Percentiles rank a stretch among this genome's conserved stretches.
Conservation (phyloP, 2,888 invertebrate genomes). For the Notodonta dromedarius region DNA sequence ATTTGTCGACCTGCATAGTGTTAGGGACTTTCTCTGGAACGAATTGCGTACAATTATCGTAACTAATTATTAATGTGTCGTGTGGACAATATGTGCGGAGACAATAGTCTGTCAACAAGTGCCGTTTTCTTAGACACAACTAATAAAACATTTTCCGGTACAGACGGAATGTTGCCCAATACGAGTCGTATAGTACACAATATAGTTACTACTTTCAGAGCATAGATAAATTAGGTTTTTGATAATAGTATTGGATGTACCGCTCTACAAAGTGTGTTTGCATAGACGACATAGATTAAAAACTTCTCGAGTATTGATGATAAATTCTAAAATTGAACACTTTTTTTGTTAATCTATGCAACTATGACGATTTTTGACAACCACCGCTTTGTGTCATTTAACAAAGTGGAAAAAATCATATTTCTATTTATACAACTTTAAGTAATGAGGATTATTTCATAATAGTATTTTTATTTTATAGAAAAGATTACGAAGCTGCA, state of each 20-base stretch:
- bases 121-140: conserved; percentile 21
- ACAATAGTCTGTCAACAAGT: conserved; percentile 39
- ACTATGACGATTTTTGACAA: not conserved
- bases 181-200: not conserved
- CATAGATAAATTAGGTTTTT: too few species aligned
- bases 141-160: conserved; percentile 22
- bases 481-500: conserved; percentile 19
- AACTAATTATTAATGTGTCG: conserved; percentile 68
- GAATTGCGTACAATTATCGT: conserved; percentile 63
- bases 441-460: conserved; percentile 19
- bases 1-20: conserved; percentile 44
- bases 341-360: too few species aligned
- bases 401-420: not conserved
- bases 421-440: conserved; percentile 15
- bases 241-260: not conserved
- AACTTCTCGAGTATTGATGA: too few species aligned
- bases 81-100: conserved; percentile 48
- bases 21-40: conserved; percentile 70
- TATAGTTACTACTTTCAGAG: too few species aligned
- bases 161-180: not conserved
- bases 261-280: too few species aligned
- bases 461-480: conserved; percentile 12
- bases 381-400: not conserved
- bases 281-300: not conserved
- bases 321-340: too few species aligned